Conservation (phyloP, 2,113 vertebrate genomes). For the Sprattus sprattus region DNA sequence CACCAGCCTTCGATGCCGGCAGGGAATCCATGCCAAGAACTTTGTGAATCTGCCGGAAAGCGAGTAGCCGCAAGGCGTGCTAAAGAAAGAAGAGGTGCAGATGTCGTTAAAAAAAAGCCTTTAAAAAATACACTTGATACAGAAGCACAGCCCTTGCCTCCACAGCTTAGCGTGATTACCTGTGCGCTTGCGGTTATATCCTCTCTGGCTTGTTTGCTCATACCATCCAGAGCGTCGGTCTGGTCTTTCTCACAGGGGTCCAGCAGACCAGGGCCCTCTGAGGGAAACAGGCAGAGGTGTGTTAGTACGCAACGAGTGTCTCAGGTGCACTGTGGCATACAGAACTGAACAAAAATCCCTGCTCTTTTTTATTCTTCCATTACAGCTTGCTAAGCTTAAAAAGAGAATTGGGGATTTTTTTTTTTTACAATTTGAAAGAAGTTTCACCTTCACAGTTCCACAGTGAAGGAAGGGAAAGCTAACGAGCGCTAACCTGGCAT, state of each 20-base stretch:
- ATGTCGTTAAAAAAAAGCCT: neutral
- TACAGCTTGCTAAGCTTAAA: no score
- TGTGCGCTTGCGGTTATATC: slow-evolving; percentile 76
- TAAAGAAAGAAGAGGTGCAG: slow-evolving; percentile 42
- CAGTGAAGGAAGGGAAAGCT: no score
- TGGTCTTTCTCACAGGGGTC: slow-evolving; percentile 80
- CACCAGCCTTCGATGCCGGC: slow-evolving; percentile 56
- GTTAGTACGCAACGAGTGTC: neutral
- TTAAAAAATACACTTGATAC: neutral
- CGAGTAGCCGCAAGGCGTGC: slow-evolving; percentile 72
- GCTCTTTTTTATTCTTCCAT: no score
- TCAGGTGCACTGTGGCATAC: no score
- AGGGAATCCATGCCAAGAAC: slow-evolving; percentile 72
- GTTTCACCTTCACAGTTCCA: neutral
- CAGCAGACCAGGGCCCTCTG: slow-evolving; percentile 79
- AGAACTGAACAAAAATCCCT: neutral
- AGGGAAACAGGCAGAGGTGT: neutral
- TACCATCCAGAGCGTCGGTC: slow-evolving; percentile 63
- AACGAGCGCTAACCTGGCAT: slow-evolving; percentile 65
- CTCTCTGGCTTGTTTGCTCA: slow-evolving; percentile 72
- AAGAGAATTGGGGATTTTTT: no score
- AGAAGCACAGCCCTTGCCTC: neutral
- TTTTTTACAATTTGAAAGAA: neutral
- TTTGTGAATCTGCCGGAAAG: slow-evolving; percentile 76
- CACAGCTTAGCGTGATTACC: slow-evolving; percentile 50